Evolutionary conservation across 2,113 vertebrate genomes (phyloP).

Genomic region (Perccottus glenii): DNA sequence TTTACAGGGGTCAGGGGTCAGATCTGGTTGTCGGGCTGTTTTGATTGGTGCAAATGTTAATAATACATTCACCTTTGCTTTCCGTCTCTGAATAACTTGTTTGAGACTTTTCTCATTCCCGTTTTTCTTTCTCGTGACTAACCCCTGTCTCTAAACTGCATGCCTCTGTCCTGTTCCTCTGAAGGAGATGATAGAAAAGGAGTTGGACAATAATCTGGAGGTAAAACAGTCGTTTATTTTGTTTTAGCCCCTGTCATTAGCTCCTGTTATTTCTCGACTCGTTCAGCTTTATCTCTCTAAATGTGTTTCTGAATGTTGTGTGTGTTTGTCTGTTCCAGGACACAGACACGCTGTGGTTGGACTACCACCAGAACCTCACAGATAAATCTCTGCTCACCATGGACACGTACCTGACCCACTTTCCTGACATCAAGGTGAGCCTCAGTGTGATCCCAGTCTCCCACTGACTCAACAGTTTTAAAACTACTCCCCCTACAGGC

Average conservation of each 20-base stretch:
- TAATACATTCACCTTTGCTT: too few species aligned
- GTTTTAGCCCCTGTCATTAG: neutral
- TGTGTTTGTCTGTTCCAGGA: conserved; percentile 79
- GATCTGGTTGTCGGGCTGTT: too few species aligned
- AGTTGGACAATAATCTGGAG: conserved; percentile 79
- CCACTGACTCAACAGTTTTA: neutral
- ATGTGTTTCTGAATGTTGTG: conserved; percentile 2
- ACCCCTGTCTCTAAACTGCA: conserved; percentile 36
- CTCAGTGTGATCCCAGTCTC: too few species aligned
- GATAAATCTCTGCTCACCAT: conserved; percentile 87
- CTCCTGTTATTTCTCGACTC: neutral
- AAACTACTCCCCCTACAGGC: conserved; percentile 82
- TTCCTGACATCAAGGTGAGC: conserved; percentile 93
- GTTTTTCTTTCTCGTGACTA: neutral
- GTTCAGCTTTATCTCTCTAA: neutral
- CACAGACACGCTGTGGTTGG: conserved; percentile 91
- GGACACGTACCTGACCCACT: conserved; percentile 93
- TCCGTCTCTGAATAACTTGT: too few species aligned
- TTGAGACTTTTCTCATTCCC: neutral
- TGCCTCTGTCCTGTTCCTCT: conserved; percentile 53
- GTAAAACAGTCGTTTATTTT: conserved; percentile 55
- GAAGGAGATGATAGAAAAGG: conserved; percentile 81
- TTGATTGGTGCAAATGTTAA: too few species aligned
- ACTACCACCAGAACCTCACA: conserved; percentile 92
- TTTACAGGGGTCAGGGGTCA: too few species aligned